phyloP scores from a whole-genome alignment of 2,888 invertebrate genomes.

The Drosophila atripex region DNA sequence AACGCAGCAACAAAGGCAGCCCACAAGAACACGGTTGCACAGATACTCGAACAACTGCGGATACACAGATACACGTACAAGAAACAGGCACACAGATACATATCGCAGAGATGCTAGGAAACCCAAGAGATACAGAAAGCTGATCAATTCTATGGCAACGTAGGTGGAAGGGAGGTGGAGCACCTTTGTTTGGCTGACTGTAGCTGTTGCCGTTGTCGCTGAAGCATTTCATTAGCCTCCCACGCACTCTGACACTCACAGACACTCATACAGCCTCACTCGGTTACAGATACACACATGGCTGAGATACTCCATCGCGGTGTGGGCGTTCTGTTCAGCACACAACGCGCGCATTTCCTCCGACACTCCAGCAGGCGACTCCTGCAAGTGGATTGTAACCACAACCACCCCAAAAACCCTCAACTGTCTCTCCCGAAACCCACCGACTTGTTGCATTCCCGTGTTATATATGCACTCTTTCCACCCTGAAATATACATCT shows the following conservation, averaged over 20 bases:
- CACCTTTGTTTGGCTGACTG: slow-evolving; percentile 22
- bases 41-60: not conserved
- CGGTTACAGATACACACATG: slow-evolving; percentile 27
- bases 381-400: slow-evolving; percentile 42
- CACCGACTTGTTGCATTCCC: slow-evolving; percentile 29
- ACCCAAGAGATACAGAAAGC: slow-evolving; percentile 35
- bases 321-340: slow-evolving; percentile 65
- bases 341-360: slow-evolving; percentile 42
- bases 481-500: not conserved
- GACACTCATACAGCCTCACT: slow-evolving; percentile 24
- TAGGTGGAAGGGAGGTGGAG: slow-evolving; percentile 18
- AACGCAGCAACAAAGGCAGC: slow-evolving; percentile 40
- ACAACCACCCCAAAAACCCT: slow-evolving; percentile 9
- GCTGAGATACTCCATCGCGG: slow-evolving; percentile 36
- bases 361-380: no score
- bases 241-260: slow-evolving; percentile 55
- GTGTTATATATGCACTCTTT: not conserved
- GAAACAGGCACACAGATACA: slow-evolving; percentile 12
- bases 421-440: not conserved
- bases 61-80: slow-evolving; percentile 4
- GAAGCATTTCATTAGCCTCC: slow-evolving; percentile 78
- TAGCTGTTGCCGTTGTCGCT: slow-evolving; percentile 46
- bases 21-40: slow-evolving; percentile 15
- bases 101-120: slow-evolving; percentile 10
- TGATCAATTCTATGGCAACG: slow-evolving; percentile 64